phyloP scores from a whole-genome alignment of 2,888 invertebrate genomes.

The Hypercompe scribonia region DNA sequence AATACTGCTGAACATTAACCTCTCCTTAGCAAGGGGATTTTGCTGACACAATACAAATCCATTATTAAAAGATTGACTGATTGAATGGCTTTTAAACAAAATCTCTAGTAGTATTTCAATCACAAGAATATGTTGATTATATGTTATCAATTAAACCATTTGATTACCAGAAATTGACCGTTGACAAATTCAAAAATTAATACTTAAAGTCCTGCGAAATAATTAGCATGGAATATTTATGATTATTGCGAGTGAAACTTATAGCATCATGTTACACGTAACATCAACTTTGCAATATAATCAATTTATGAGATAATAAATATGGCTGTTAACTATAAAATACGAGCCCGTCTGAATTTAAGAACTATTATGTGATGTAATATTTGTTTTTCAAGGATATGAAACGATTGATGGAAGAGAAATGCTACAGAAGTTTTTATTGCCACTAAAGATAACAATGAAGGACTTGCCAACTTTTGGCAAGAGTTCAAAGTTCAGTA shows the following conservation, averaged over 20 bases:
- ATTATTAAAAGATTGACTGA: background rate
- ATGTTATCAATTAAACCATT: slow-evolving; percentile 4
- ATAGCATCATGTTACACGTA: slow-evolving; percentile 27
- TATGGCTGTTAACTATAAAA: slow-evolving; percentile 60
- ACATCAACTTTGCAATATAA: slow-evolving; percentile 48
- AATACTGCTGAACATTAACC: no score
- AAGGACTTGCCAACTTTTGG: slow-evolving; percentile 67
- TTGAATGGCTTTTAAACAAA: background rate
- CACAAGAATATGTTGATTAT: slow-evolving; percentile 1
- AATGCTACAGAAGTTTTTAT: slow-evolving; percentile 42
- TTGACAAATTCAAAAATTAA: slow-evolving; percentile 12
- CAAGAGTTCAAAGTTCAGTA: slow-evolving; percentile 82
- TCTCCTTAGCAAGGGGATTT: background rate
- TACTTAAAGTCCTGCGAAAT: slow-evolving; percentile 13
- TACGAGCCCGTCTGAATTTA: slow-evolving; percentile 48
- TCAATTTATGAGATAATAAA: slow-evolving; percentile 65
- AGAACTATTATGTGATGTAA: slow-evolving; percentile 55
- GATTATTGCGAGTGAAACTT: slow-evolving; percentile 29
- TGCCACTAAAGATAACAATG: slow-evolving; percentile 41
- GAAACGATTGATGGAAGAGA: slow-evolving; percentile 40
- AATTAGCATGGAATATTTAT: slow-evolving; percentile 26
- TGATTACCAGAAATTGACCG: background rate
- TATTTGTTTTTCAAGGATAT: slow-evolving; percentile 27
- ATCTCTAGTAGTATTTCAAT: background rate
- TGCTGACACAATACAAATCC: background rate